Percentiles rank a stretch among this genome's conserved stretches.
Conservation (phyloP, 2,888 invertebrate genomes). For the Tenthredo scrophulariae region DNA sequence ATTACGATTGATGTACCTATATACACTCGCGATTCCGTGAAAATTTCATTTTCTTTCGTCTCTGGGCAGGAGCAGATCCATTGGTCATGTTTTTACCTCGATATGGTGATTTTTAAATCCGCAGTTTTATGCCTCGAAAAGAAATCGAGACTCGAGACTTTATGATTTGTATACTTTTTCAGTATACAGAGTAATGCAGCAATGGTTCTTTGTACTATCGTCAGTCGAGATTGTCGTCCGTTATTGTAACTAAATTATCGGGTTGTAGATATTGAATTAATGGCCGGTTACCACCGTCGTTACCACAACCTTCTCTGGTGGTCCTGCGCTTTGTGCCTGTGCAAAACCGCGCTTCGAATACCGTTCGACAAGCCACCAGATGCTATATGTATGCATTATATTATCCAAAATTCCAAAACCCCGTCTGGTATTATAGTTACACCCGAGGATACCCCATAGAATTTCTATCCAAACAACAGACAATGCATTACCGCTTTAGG, state of each 20-base stretch:
- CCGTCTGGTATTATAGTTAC: not conserved
- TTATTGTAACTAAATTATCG: slow-evolving; percentile 48
- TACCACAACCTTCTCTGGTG: not conserved
- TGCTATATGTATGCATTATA: not conserved
- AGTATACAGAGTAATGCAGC: not conserved
- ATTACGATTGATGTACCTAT: too few relatives aligned
- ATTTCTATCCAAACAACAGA: not conserved
- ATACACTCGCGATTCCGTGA: too few relatives aligned
- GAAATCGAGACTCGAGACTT: not conserved
- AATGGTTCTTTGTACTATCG: slow-evolving; percentile 13
- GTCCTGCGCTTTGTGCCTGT: not conserved
- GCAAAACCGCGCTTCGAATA: not conserved
- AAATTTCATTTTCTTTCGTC: not conserved
- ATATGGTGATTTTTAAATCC: not conserved
- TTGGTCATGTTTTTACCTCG: not conserved
- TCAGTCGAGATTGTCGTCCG: slow-evolving; percentile 25
- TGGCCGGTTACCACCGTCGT: slow-evolving; percentile 26
- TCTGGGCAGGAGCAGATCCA: too few relatives aligned
- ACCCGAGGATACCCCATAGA: not conserved
- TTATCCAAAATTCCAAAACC: slow-evolving; percentile 15
- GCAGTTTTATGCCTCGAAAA: not conserved
- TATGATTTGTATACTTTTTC: too few relatives aligned
- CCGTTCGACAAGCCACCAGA: not conserved
- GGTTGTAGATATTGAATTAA: slow-evolving; percentile 46
- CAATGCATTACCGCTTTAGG: slow-evolving; percentile 2